Base-by-base conservation (phyloP, 2,888 invertebrate species). In the Gymnosoma rotundatum region DNA sequence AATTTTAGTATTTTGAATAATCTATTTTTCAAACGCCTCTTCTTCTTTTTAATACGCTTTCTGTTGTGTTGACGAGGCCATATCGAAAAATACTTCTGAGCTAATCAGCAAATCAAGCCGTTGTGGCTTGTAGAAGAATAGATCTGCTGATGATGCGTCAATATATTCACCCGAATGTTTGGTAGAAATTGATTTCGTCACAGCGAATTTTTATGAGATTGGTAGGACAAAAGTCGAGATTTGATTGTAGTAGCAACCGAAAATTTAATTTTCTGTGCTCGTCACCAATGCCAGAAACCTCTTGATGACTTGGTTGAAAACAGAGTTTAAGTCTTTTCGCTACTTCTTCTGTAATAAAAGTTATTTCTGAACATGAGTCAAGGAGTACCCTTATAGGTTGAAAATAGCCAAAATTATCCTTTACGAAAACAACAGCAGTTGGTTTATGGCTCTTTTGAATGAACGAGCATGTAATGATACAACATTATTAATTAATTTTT, bases 51-150 rank as follows among this genome's bases (percentile, higher is more conserved):
- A 70, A 58, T 25, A 25, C 4, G 25, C 25, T 25, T 25, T 25
- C 25, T 25, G 1, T 25, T 25, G 25, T 25, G 25, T 25, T 25
- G 1, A 25, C 25, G 25, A 25, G 4, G 25, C 25, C 36, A 82
- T 21, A 60, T 79, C 76, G 8, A 78, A 81, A 70, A 78, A 81
- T 32, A 79, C 21, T 61, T 79, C 82, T 1, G 60, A 38, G 20
- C 83, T 56, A 16, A 83, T 67, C 7, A 85, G 50, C 50, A 80
- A 6, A 56, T 80, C 83, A 9, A 80, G 66, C 12, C 54, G 14
- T 48, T 48, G 45, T 4, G 45, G 3, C 67, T 73, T 80, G 18
- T 73, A 63, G 36, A 84, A 78, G 0, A 64, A 54, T 0, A 48
- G 79, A 54, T 85, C 67, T 0, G 73, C 60, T 18, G 60, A n/a